phyloP scores from a whole-genome alignment of 2,797 vertebrate genomes.

The Eulemur coronatus region DNA sequence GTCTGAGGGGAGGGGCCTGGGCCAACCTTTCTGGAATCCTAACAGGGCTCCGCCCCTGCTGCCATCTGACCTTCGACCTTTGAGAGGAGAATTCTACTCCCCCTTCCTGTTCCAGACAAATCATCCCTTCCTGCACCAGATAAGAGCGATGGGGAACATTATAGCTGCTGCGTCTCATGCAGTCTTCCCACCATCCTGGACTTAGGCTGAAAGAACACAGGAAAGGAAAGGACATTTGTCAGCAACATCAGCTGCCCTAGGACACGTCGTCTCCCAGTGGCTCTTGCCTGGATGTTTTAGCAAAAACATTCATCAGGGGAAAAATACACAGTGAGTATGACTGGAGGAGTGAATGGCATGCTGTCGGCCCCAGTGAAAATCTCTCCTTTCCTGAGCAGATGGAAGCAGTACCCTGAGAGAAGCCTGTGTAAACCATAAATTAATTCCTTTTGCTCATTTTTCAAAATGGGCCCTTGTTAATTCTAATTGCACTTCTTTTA shows the following conservation, averaged over 20 bases:
- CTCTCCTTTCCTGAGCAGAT: not conserved
- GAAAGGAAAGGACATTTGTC: not conserved
- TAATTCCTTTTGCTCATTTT: not conserved
- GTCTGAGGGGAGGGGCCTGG: not conserved
- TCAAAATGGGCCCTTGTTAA: not conserved
- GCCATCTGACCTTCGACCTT: not conserved
- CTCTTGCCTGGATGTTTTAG: not conserved
- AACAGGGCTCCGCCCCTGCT: not conserved
- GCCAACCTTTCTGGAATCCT: not conserved
- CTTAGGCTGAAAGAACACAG: not conserved
- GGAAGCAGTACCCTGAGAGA: not conserved
- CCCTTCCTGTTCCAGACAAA: not conserved
- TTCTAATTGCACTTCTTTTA: not conserved
- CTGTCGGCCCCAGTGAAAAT: not conserved
- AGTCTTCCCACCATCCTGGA: not conserved
- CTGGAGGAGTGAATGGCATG: not conserved
- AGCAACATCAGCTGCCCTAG: not conserved
- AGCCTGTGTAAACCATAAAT: not conserved
- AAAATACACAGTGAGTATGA: not conserved
- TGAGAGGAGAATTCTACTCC: not conserved
- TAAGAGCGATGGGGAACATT: not conserved
- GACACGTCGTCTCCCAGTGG: not conserved
- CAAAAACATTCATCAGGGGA: not conserved
- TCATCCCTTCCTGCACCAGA: not conserved
- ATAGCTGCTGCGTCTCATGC: not conserved